Conservation (phyloP, 2,113 vertebrate genomes). For the Oncorhynchus tshawytscha region DNA sequence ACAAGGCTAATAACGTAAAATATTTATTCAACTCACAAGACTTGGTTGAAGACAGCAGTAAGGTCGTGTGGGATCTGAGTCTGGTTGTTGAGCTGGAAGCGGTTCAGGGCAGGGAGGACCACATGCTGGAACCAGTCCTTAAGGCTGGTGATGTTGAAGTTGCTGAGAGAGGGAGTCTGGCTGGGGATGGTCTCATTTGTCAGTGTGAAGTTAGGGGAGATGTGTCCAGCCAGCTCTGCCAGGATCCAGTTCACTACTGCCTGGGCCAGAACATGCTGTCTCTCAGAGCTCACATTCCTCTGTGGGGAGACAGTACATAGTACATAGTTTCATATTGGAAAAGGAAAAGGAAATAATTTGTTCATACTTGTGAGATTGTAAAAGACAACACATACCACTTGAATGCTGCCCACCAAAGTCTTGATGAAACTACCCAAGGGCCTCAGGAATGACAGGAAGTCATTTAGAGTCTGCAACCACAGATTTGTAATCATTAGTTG, state of each 20-base stretch:
- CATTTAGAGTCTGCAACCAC: conserved; percentile 20
- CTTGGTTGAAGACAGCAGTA: neutral
- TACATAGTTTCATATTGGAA: neutral
- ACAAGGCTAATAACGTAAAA: no score
- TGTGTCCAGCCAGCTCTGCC: conserved; percentile 11
- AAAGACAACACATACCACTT: conserved; percentile 1
- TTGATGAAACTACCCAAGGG: conserved; percentile 34
- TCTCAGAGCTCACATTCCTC: conserved; percentile 2
- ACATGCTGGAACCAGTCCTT: conserved; percentile 26
- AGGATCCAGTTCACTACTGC: conserved; percentile 27
- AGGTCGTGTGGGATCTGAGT: neutral
- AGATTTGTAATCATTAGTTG: neutral
- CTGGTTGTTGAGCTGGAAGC: neutral
- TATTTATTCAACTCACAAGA: conserved; percentile 34
- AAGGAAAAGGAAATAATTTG: neutral
- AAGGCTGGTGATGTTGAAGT: conserved; percentile 6
- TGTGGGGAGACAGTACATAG: neutral
- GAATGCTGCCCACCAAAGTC: neutral
- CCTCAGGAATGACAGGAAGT: conserved; percentile 13
- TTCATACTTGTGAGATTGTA: neutral
- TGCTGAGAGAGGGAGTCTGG: neutral
- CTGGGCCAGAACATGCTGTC: neutral
- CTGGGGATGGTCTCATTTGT: neutral
- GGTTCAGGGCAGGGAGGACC: conserved; percentile 21
- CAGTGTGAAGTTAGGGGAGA: conserved; percentile 8